Evolutionary conservation across 2,113 vertebrate species (phyloP), one percentile per base, ranked within the genome.

Genomic region (Lophotis ruficrista): DNA sequence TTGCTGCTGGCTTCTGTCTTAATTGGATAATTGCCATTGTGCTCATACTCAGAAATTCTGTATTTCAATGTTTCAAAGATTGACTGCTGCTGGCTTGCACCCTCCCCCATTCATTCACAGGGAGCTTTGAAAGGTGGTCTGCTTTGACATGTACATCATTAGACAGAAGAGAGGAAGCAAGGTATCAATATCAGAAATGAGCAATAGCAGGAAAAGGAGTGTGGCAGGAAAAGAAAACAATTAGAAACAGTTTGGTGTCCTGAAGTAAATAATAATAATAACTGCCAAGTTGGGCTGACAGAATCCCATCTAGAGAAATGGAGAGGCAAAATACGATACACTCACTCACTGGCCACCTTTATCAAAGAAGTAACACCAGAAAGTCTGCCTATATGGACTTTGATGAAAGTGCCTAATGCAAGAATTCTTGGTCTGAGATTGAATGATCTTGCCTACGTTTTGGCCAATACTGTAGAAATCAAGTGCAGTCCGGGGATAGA

Each of bases 121-220:
- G 64, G 64, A 90, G 71, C 90, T 94, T 96, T 96, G 90, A 96
- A 97, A 97, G 90, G 97, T 97, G 95, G 87, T 96, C 95, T 94
- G 90, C 91, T 97, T 97, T 96, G 96, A 96, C 95, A 94, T 80
- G 50, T 75, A 89, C 94, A 93, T 97, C 90, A 96, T 97, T 96
- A 97, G 87, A 93, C 76, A 80, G 95, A 94, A 83, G 84, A 94
- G 38, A 27, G 58, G 96, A 96, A 96, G 92, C 66, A 93, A 97
- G 37, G 76, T 95, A 97, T 97, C 94, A 72, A 81, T 97, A 96
- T 96, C 96, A 97, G 87, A 96, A 97, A 92, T 85, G 60, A 97
- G 89, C 43, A 91, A 75, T 71, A 93, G 76, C 51, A 95, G 82
- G 60, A 95, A 94, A 90, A 94, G 84, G 84, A 65, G 15, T 28